A percentile compares a stretch with the other conserved stretches of the same genome.
Conservation (phyloP, 2,888 invertebrate species). For the Azorinus chamasolen region DNA sequence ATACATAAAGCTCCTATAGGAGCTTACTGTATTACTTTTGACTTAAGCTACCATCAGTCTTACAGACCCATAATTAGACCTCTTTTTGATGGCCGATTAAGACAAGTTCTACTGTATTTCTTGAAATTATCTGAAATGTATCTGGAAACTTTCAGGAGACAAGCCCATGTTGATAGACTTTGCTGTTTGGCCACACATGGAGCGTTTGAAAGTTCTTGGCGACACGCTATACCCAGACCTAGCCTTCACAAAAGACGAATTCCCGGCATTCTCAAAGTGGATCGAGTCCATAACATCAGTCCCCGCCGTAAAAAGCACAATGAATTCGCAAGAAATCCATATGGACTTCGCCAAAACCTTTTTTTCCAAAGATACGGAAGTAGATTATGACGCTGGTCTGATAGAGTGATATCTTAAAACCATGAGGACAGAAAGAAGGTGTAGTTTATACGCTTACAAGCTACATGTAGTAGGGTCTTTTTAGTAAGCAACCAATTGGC, state of each 20-base stretch:
- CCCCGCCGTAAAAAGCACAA: constrained; percentile 58
- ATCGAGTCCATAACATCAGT: constrained; percentile 44
- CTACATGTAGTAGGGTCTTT: no score
- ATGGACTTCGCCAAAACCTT: neutral
- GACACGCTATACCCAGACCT: constrained; percentile 7
- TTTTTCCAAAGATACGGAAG: neutral
- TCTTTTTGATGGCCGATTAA: no score
- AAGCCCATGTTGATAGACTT: constrained; percentile 56
- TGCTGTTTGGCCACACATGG: constrained; percentile 66
- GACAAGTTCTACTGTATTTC: no score
- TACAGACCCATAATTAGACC: no score
- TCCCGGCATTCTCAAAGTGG: constrained; percentile 47
- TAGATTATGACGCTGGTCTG: constrained; percentile 22
- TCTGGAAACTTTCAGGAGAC: constrained; percentile 59
- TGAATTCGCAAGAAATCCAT: constrained; percentile 16
- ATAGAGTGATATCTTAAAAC: constrained; percentile 21
- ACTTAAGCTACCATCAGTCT: no score
- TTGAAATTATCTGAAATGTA: no score
- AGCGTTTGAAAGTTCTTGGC: constrained; percentile 26
- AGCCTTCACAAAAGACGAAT: constrained; percentile 25
- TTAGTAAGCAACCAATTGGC: no score
- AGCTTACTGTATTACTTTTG: no score
- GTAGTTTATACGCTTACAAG: no score
- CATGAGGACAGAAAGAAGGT: no score
- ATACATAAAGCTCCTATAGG: no score